phyloP scores from a whole-genome alignment of 2,113 vertebrate species.

The pig (Sus scrofa) region T2T-Sscrofa CM000812.6:54621001-54621500 shows the following conservation, averaged over 20 bases:
- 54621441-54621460: too few species aligned
- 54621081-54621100: not conserved
- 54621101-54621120: not conserved
- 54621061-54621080: not conserved
- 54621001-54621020: not conserved
- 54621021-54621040: not conserved
- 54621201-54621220: not conserved
- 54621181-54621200: not conserved
- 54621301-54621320: too few species aligned
- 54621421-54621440: too few species aligned
- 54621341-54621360: too few species aligned
- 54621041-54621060: slow-evolving; percentile 8
- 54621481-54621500: slow-evolving; percentile 32
- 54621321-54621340: too few species aligned
- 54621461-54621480: not conserved
- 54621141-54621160: not conserved
- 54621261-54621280: not conserved
- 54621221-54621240: not conserved
- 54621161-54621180: not conserved
- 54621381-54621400: too few species aligned
- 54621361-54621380: too few species aligned
- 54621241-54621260: not conserved
- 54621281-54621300: too few species aligned
- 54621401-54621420: too few species aligned
- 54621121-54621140: not conserved